A percentile compares a stretch with the other conserved stretches of the same genome.
These are phyloP conservation scores for Spheniscus mendiculus DNA, from an alignment of 2,113 vertebrate species.

Conservation along the genomic window DNA sequence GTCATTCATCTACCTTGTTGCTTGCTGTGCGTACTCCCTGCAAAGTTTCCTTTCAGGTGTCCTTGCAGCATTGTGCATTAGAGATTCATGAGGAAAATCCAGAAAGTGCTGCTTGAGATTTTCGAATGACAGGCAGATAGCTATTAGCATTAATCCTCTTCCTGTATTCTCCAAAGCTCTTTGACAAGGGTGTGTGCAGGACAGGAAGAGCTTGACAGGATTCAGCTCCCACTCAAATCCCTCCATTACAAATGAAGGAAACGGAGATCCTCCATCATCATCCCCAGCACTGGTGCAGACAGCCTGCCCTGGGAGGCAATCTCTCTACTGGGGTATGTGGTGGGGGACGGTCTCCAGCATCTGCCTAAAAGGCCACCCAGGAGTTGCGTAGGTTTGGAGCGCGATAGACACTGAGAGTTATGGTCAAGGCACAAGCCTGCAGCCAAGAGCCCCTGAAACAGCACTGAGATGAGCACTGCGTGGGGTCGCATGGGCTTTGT, in stretches of 20 bases:
- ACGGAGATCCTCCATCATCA: background rate
- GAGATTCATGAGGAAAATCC: conserved; percentile 34
- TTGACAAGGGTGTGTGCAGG: conserved; percentile 63
- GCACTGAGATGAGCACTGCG: fast-evolving
- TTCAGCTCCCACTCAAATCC: conserved; percentile 50
- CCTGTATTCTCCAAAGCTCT: conserved; percentile 52
- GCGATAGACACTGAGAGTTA: background rate
- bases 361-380: background rate
- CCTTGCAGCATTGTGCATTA: background rate
- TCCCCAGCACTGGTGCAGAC: background rate
- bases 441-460: background rate
- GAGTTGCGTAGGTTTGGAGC: background rate
- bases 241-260: conserved; percentile 15
- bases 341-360: background rate
- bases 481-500: fast-evolving
- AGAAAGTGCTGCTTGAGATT: conserved; percentile 49
- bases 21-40: background rate
- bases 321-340: background rate
- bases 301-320: background rate
- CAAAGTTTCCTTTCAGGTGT: background rate
- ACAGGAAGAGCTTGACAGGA: conserved; percentile 58
- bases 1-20: background rate
- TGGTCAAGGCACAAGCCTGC: background rate
- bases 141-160: conserved; percentile 69
- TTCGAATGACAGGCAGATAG: conserved; percentile 62